A percentile compares a stretch with the other conserved stretches of the same genome.
Conservation (phyloP, 2,888 invertebrate genomes). For the Synanthedon myopaeformis region DNA sequence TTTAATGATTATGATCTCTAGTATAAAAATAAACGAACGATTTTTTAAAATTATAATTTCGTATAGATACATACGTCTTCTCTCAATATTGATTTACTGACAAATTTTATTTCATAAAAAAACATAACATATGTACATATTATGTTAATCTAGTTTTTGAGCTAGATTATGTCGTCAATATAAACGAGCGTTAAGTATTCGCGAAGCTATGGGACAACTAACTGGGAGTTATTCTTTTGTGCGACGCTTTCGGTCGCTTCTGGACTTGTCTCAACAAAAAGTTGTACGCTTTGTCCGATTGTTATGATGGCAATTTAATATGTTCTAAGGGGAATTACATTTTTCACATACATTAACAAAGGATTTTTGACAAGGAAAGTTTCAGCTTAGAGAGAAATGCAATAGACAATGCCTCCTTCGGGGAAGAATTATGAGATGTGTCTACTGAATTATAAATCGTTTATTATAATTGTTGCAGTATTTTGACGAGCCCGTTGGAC, state of each 20-base stretch:
- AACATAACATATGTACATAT: no score
- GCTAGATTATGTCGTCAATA: conserved; percentile 11
- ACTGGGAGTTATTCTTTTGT: conserved; percentile 28
- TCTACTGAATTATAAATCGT: no score
- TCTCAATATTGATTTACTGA: no score
- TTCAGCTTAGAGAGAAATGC: not conserved
- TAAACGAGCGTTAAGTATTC: conserved; percentile 18
- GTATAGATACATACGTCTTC: no score
- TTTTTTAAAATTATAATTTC: no score
- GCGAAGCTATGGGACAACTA: conserved; percentile 27
- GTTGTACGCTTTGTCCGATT: conserved; percentile 23
- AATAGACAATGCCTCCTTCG: not conserved
- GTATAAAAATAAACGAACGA: no score
- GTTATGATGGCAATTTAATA: conserved; percentile 25
- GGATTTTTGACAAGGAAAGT: conserved; percentile 3
- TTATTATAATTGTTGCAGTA: no score
- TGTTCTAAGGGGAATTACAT: conserved; percentile 3
- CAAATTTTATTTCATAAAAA: no score
- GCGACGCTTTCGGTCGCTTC: conserved; percentile 21
- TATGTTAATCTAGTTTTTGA: not conserved
- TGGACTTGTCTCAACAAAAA: conserved; percentile 22
- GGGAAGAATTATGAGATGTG: no score
- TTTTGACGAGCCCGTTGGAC: no score
- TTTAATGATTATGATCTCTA: no score
- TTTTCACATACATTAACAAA: conserved; percentile 11